Evolutionary conservation across 2,113 vertebrate species (phyloP), one percentile per base, ranked within the genome.

Genomic region (Fulmarus glacialis): DNA sequence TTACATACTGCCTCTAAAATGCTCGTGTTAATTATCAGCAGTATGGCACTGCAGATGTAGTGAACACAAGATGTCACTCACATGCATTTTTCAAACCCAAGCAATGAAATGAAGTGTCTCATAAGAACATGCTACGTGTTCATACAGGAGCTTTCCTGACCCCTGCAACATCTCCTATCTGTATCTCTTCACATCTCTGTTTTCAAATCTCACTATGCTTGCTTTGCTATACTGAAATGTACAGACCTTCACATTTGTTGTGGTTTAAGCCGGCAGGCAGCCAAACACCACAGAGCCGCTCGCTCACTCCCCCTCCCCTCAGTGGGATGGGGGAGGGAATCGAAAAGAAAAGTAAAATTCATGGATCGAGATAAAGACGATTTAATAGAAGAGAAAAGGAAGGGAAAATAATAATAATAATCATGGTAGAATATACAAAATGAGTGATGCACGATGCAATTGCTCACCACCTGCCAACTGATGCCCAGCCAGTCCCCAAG

Each of bases 21-120:
- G 34, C 62, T 67, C 2, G 0, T 75, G 56, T 50, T 85, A 64
- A 79, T 85, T 64, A 64, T 29, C 2, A 8, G 30, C 80, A 58
- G 47, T 30, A 50, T 11, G 36, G 64, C 52, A 85, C 20, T 52
- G 52, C 70, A 94, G 72, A 74, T 40, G 47, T 4, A 84, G 26
- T 59, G 90, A 91, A 94, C 85, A 89, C 62, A 92, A 90, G 67
- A 66, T 80, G 93, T 95, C 93, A 93, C 62, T 56, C 88, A 80
- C 62, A 90, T 32, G 70, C 78, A 60, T 91, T 86, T 93, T 90
- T 81, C 75, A 74, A 85, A 70, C 4, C 11, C 43, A 56, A 60
- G 43, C 24, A 26, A 45, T 8, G 36, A 82, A 64, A 84, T 58
- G 1, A 50, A 78, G 8, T 24, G 12, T 50, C 75, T 83, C 0